Evolutionary conservation across 2,113 vertebrate genomes (phyloP).

Genomic region (Osmerus mordax): DNA sequence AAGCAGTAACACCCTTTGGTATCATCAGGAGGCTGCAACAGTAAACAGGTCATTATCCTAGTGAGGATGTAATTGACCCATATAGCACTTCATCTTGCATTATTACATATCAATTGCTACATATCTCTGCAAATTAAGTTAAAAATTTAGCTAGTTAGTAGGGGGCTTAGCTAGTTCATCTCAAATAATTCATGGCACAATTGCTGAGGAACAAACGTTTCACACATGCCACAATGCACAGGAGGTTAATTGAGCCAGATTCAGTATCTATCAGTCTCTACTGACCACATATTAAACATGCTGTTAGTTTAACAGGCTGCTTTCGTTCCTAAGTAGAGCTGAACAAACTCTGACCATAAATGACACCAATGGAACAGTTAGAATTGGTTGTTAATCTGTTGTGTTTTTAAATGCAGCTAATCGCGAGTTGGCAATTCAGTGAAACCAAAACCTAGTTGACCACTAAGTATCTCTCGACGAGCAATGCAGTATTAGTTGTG

Average conservation of each 20-base stretch:
- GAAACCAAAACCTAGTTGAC: no score
- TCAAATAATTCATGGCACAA: no score
- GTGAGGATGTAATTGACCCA: no score
- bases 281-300: constrained; percentile 28
- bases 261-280: constrained; percentile 14
- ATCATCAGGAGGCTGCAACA: no score
- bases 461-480: no score
- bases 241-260: constrained; percentile 8
- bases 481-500: constrained; percentile 8
- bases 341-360: constrained; percentile 21
- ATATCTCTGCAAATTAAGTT: no score
- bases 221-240: constrained; percentile 34
- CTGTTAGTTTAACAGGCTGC: constrained; percentile 36
- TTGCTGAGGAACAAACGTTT: constrained; percentile 10
- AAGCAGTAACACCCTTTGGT: neutral
- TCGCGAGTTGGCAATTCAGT: no score
- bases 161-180: no score
- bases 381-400: neutral
- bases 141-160: no score
- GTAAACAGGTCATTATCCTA: no score
- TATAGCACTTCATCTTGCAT: neutral
- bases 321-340: neutral
- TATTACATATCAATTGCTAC: neutral
- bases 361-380: no score
- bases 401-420: neutral